Evolutionary conservation across 1,140 invertebrate genomes (phyloP).

Genomic region (Sitobion miscanthi): DNA sequence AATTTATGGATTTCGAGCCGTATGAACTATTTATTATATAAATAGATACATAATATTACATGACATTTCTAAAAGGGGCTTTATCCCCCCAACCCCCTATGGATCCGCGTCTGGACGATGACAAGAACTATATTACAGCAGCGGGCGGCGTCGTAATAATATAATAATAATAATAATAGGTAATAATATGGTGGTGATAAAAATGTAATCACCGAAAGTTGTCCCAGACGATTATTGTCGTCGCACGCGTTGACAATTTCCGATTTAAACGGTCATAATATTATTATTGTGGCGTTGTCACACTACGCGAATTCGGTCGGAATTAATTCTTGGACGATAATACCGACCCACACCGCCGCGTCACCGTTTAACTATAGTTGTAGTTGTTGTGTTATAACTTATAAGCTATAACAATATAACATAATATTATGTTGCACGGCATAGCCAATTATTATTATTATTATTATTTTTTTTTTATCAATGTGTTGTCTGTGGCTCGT

Average conservation of each 20-base stretch:
- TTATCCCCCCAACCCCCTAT: no score
- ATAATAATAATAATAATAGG: background rate
- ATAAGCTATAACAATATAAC: background rate
- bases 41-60: no score
- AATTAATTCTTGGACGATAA: background rate
- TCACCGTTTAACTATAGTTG: background rate
- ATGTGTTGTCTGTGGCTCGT: background rate
- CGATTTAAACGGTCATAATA: background rate
- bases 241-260: background rate
- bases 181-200: background rate
- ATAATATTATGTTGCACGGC: background rate
- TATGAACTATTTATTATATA: no score
- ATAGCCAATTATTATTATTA: background rate
- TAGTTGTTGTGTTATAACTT: background rate
- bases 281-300: background rate
- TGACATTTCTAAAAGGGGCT: no score
- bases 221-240: background rate
- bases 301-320: background rate
- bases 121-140: no score
- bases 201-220: slow-evolving; percentile 1
- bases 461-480: background rate
- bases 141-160: no score
- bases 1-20: no score
- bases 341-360: no score
- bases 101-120: no score